Evolutionary conservation across 2,888 invertebrate species (phyloP).

Genomic region (Carabus problematicus): DNA sequence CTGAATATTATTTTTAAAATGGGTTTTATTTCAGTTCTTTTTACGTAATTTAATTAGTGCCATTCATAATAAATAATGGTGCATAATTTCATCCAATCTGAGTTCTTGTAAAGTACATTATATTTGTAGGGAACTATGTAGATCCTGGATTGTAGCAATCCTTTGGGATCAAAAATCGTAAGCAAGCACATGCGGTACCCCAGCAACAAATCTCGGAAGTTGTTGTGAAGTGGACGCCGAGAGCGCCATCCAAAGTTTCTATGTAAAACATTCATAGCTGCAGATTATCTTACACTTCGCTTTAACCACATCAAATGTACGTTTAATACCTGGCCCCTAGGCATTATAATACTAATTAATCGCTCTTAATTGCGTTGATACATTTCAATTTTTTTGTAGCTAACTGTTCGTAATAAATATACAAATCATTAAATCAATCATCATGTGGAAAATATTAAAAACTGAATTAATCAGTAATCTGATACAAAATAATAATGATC

Average conservation of each 20-base stretch:
- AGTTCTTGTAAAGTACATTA: no score
- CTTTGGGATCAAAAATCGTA: constrained; percentile 12
- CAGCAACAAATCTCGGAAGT: not conserved
- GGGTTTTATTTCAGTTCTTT: no score
- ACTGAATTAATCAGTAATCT: no score
- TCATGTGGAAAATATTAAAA: no score
- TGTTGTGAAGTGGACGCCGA: constrained; percentile 16
- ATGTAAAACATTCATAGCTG: constrained; percentile 37
- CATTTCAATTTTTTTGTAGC: not conserved
- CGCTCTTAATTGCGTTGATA: constrained; percentile 20
- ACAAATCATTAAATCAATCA: no score
- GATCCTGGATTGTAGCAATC: not conserved
- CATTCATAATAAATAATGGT: no score
- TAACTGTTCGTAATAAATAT: no score
- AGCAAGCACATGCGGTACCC: not conserved
- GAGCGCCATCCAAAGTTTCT: constrained; percentile 30
- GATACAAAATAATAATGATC: no score
- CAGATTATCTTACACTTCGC: constrained; percentile 39
- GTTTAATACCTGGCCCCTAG: constrained; percentile 32
- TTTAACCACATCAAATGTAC: constrained; percentile 35
- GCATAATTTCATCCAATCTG: no score
- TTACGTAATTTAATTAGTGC: no score
- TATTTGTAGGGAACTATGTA: no score
- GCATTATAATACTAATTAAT: constrained; percentile 26
- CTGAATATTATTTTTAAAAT: no score